A percentile compares a stretch with the other conserved stretches of the same genome.
These are phyloP conservation scores for Lycocorax pyrrhopterus DNA, from an alignment of 2,113 vertebrate species.

Conservation along the genomic window DNA sequence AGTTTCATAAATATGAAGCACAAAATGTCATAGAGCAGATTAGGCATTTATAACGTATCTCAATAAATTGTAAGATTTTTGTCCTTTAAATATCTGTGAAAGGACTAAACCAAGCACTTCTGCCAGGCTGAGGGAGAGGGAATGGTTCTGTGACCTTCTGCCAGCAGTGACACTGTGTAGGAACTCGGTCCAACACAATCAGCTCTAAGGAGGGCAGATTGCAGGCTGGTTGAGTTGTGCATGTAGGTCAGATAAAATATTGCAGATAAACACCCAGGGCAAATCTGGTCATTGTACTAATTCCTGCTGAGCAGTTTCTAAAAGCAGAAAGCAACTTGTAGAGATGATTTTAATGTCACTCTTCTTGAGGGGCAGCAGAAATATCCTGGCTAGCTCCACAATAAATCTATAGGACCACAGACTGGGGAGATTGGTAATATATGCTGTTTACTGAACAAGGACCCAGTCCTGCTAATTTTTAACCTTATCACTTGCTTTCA, in stretches of 20 bases:
- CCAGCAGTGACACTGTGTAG: neutral
- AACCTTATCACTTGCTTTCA: neutral
- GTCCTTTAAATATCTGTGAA: neutral
- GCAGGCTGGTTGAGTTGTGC: rapidly evolving
- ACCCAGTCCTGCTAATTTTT: neutral
- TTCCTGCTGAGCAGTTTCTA: neutral
- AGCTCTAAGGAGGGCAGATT: neutral
- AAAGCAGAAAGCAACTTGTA: neutral
- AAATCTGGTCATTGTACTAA: neutral
- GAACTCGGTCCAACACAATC: neutral
- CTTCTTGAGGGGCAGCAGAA: neutral
- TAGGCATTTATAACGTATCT: neutral
- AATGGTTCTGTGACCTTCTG: neutral
- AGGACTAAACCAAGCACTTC: neutral
- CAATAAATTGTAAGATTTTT: neutral
- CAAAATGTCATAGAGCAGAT: neutral
- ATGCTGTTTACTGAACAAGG: neutral
- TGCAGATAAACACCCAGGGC: neutral
- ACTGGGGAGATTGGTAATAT: neutral
- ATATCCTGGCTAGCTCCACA: neutral
- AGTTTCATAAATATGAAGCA: neutral
- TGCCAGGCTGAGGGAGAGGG: neutral
- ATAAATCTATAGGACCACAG: neutral
- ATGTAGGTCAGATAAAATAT: slow-evolving; percentile 7
- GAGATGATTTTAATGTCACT: neutral